These are phyloP conservation scores for Muschampia plurimacula DNA, from an alignment of 2,888 invertebrate genomes.

Conservation along the genomic window DNA sequence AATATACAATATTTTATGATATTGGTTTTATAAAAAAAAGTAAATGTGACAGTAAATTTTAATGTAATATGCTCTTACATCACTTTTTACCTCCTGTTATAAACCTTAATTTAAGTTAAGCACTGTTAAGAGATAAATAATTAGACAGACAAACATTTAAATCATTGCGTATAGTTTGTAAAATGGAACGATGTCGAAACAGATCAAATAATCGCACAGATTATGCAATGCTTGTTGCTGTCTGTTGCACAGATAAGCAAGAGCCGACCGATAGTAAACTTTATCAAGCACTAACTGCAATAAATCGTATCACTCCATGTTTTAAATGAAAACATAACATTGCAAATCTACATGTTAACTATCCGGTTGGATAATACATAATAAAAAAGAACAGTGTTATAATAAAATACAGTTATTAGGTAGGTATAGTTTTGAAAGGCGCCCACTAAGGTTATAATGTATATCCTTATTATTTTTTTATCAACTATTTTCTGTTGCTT, in stretches of 20 bases:
- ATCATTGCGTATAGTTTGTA: background rate
- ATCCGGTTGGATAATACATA: constrained; percentile 40
- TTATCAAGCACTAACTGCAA: background rate
- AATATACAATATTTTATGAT: too few species aligned
- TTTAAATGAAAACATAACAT: background rate
- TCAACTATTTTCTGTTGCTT: too few species aligned
- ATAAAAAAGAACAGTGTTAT: too few species aligned
- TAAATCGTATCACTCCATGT: constrained; percentile 1
- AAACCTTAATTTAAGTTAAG: too few species aligned
- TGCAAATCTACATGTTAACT: background rate
- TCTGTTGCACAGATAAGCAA: constrained; percentile 5
- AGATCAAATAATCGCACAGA: constrained; percentile 12
- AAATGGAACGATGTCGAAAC: constrained; percentile 8
- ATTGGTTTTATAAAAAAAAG: too few species aligned
- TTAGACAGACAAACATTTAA: background rate
- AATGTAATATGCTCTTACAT: too few species aligned
- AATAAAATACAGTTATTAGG: too few species aligned
- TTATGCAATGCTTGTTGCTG: constrained; percentile 5
- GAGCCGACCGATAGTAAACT: background rate
- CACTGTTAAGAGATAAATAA: background rate
- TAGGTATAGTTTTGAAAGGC: too few species aligned
- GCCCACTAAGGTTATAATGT: too few species aligned
- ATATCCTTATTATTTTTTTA: too few species aligned
- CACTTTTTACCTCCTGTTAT: too few species aligned
- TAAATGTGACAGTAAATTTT: too few species aligned